Evolutionary conservation across 2,113 vertebrate genomes (phyloP).

Genomic region (Leucopsar rothschildi): DNA sequence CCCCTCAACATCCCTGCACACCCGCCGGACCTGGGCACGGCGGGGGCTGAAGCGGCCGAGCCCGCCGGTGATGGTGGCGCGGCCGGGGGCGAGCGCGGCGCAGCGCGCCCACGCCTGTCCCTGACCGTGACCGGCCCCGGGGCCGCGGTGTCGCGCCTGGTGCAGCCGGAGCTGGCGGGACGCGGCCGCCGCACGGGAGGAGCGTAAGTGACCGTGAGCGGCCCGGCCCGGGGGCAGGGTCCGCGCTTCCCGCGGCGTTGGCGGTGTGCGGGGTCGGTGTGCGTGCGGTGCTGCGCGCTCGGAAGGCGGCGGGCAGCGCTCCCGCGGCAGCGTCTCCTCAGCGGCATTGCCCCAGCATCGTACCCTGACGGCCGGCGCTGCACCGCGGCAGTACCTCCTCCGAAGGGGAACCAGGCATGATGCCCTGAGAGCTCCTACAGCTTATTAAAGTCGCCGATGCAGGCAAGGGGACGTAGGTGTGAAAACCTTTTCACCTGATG

Average conservation of each 20-base stretch:
- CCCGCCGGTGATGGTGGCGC: not conserved
- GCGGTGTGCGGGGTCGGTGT: not conserved
- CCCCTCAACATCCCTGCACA: fast-evolving
- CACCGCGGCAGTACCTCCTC: fast-evolving
- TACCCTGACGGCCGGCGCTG: not conserved
- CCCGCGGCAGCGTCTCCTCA: not conserved
- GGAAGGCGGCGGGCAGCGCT: fast-evolving
- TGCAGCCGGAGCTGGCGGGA: not conserved
- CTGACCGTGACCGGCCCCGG: not conserved
- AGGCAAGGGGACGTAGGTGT: not conserved
- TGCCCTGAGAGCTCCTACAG: fast-evolving
- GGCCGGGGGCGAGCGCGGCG: not conserved
- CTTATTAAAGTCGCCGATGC: fast-evolving
- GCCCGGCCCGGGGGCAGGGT: not conserved
- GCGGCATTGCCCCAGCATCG: fast-evolving
- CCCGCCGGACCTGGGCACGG: not conserved
- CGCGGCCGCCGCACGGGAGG: not conserved
- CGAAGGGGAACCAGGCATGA: fast-evolving
- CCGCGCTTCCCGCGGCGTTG: not conserved
- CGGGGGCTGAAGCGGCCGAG: not conserved
- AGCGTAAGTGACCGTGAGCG: not conserved
- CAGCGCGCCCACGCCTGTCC: not conserved
- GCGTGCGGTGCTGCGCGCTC: not conserved
- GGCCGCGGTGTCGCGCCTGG: not conserved
- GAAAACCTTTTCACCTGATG: not conserved